Percentiles rank a stretch among this genome's conserved stretches.
Conservation (phyloP, 1,140 invertebrate genomes). For the Meteorus sp. region DNA sequence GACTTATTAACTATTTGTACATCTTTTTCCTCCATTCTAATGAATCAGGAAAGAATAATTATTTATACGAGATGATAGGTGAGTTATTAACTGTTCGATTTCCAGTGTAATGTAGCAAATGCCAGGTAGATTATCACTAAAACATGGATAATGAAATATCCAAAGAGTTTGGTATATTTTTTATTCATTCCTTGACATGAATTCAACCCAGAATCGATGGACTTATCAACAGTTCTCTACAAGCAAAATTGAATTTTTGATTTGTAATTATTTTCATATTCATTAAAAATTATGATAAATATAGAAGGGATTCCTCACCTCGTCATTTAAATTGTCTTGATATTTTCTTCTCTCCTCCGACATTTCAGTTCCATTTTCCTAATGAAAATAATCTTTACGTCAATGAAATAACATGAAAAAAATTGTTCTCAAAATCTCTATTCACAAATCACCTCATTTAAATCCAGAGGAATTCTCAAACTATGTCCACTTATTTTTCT, state of each 20-base stretch:
- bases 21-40: constrained; percentile 1
- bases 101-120: constrained; percentile 21
- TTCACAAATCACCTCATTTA: constrained; percentile 2
- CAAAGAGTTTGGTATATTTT: not conserved
- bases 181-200: constrained; percentile 2
- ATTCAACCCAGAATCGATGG: not conserved
- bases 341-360: too few species aligned
- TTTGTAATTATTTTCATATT: too few species aligned
- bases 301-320: too few species aligned
- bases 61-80: not conserved
- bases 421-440: too few species aligned
- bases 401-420: too few species aligned
- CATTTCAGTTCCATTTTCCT: too few species aligned
- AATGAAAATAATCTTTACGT: too few species aligned
- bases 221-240: not conserved
- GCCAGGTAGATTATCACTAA: constrained; percentile 6
- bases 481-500: constrained; percentile 25
- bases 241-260: too few species aligned
- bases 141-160: not conserved
- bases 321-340: too few species aligned
- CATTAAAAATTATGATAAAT: too few species aligned
- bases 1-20: not conserved
- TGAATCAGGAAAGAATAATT: constrained; percentile 1
- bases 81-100: constrained; percentile 4
- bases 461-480: constrained; percentile 22